A percentile compares a stretch with the other conserved stretches of the same genome.
phyloP scores from a whole-genome alignment of 2,113 vertebrate genomes.

The Pollachius pollachius region DNA sequence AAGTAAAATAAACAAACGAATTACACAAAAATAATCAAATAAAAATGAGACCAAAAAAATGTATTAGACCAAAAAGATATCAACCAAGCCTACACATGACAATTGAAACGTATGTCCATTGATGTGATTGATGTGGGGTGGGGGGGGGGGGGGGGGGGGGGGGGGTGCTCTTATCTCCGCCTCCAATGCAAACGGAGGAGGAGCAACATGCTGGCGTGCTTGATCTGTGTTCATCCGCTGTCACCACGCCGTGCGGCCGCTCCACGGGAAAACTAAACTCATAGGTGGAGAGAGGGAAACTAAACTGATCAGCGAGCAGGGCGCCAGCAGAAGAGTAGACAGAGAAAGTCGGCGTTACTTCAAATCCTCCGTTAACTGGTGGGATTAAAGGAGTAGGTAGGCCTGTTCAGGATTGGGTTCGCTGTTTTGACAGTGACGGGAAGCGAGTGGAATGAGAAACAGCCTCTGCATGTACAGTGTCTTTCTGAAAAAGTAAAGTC shows the following conservation, averaged over 20 bases:
- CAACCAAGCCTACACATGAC: too few species aligned
- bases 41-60: too few species aligned
- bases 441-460: too few species aligned
- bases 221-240: neutral
- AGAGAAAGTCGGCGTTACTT: slow-evolving; percentile 3
- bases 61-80: too few species aligned
- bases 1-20: too few species aligned
- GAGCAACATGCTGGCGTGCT: slow-evolving; percentile 63
- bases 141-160: too few species aligned
- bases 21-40: too few species aligned
- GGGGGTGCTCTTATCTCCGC: slow-evolving; percentile 26
- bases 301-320: neutral
- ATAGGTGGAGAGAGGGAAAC: neutral
- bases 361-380: neutral
- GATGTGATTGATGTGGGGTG: too few species aligned
- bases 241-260: neutral
- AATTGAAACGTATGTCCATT: neutral
- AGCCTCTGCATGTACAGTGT: too few species aligned
- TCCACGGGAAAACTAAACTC: neutral
- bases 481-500: too few species aligned
- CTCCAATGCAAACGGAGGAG: slow-evolving; percentile 34
- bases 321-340: too few species aligned
- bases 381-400: neutral
- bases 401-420: neutral
- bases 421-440: neutral